Evolutionary conservation across 1,140 invertebrate species (phyloP), one percentile per base, ranked within the genome.

Genomic region (Drosophila sp.): DNA sequence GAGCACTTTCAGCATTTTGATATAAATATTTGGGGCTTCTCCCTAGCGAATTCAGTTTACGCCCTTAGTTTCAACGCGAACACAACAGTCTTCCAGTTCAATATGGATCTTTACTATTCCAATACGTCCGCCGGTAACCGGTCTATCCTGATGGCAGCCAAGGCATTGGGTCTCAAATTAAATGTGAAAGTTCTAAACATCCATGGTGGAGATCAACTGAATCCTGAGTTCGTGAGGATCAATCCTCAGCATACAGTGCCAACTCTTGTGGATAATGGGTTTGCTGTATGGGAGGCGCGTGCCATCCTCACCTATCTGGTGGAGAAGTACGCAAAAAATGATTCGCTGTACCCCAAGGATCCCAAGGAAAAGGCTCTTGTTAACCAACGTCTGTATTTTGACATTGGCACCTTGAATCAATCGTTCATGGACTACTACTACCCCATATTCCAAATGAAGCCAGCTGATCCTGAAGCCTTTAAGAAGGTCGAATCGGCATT

Each of bases 351-450:
- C 80, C 96, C 96, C 3, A 94, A 94, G 72, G 94, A 95, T 69
- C 92, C 94, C 0, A 94, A 95, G 74, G 82, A 94, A 60, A 93
- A 95, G 54, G 96, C 95, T 0, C 0, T 96, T 0, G 93, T 97
- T 1, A 95, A 97, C 86, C 94, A 96, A 71, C 93, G 95, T 63
- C 92, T 97, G 0, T 95, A 95, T 79, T 97, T 97, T 80, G 96
- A 97, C 76, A 90, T 94, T 68, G 95, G 94, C 23, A 94, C 93
- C 1, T 89, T 97, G 2, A 95, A 95, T 87, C 92, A 94, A 10
- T 87, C 93, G 30, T 93, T 95, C 44, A 70, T 70, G 3, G 93
- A 93, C 2, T 93, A 93, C 78, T 94, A 96, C 95, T 96, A 95
- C 76, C 95, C 95, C 25, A 92, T 93, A 66, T 72, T 96, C 1